Evolutionary conservation across 2,888 invertebrate species (phyloP).

Genomic region (Seira musarum): DNA sequence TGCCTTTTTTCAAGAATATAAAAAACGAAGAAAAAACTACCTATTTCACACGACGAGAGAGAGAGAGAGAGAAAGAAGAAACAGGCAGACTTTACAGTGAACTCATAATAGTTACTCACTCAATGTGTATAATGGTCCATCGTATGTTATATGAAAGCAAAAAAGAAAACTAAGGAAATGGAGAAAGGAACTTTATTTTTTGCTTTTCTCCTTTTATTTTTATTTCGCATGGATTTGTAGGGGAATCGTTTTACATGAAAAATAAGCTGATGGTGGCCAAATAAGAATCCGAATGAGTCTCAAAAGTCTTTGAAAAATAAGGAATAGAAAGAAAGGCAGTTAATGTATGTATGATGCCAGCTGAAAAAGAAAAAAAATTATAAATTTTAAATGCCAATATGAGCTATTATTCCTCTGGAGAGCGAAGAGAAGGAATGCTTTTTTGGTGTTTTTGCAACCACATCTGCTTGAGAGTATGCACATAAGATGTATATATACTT

Average conservation of each 20-base stretch:
- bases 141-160: conserved; percentile 25
- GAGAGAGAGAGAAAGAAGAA: no score
- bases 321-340: background rate
- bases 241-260: background rate
- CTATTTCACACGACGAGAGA: conserved; percentile 47
- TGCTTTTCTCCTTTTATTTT: no score
- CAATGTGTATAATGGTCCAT: conserved; percentile 52
- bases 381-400: conserved; percentile 69
- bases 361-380: conserved; percentile 62
- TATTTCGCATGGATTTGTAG: no score
- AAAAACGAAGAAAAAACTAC: conserved; percentile 61
- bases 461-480: no score
- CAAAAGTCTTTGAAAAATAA: conserved; percentile 62
- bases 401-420: conserved; percentile 65
- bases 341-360: background rate
- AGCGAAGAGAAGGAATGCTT: no score
- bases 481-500: no score
- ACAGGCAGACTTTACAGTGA: conserved; percentile 32
- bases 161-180: background rate
- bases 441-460: no score
- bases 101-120: conserved; percentile 52
- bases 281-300: conserved; percentile 53
- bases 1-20: conserved; percentile 51
- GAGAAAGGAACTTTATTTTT: background rate
- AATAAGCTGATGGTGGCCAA: no score